Conservation (phyloP, 2,113 vertebrate species). For the Thinocorus orbignyianus region DNA sequence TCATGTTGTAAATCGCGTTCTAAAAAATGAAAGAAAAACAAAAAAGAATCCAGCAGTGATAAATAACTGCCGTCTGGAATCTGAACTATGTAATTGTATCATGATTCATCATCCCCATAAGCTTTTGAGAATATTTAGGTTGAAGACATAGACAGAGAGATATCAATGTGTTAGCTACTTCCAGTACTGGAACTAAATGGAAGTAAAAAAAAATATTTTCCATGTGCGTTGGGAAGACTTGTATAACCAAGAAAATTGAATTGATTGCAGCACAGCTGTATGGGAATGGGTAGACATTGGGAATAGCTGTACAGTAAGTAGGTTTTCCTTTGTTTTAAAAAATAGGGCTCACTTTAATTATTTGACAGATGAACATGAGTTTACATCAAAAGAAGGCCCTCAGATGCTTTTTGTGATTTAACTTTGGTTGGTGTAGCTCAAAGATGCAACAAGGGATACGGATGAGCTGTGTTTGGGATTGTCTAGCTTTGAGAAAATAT, state of each 20-base stretch:
- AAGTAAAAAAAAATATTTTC: background rate
- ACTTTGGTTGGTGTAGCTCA: background rate
- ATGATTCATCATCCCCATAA: background rate
- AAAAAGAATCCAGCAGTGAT: background rate
- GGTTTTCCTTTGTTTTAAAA: background rate
- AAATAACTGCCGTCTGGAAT: constrained; percentile 45
- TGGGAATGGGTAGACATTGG: background rate
- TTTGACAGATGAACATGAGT: background rate
- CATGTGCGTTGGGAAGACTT: background rate
- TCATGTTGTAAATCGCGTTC: constrained; percentile 25
- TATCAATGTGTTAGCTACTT: background rate
- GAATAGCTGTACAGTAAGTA: background rate
- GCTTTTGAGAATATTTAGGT: background rate
- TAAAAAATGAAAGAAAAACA: background rate
- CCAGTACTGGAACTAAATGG: background rate
- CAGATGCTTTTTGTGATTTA: background rate
- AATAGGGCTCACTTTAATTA: background rate
- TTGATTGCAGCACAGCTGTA: background rate
- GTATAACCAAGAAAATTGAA: background rate
- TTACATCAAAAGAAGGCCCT: background rate
- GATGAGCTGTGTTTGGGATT: background rate
- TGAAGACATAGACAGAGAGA: background rate
- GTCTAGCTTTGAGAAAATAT: background rate
- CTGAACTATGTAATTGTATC: constrained; percentile 13
- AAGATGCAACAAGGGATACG: background rate